A percentile compares a stretch with the other conserved stretches of the same genome.
Evolutionary conservation across 37 sponge, comb jelly and placozoan genomes (phyloP).

Genomic region (Ephydatia muelleri): DNA sequence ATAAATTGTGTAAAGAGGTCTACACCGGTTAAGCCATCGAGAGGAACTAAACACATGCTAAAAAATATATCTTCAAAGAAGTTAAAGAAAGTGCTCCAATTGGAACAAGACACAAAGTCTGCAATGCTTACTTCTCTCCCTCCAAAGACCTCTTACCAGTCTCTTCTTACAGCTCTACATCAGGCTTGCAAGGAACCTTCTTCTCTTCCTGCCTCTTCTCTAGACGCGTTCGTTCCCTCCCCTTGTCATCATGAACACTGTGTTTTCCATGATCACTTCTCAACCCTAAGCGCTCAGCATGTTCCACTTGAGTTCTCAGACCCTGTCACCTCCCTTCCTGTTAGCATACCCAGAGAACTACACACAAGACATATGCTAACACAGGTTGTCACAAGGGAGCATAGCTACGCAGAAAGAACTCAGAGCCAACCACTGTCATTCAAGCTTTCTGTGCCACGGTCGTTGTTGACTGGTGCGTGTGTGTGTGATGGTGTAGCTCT

Average conservation of each 20-base stretch:
- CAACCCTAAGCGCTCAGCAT: slow-evolving; percentile 17
- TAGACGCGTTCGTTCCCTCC: not conserved
- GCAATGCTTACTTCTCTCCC: slow-evolving; percentile 12
- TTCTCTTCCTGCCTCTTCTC: not conserved
- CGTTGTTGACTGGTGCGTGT: slow-evolving; percentile 21
- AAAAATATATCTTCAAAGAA: not conserved
- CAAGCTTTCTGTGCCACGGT: slow-evolving; percentile 40
- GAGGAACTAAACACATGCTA: not conserved
- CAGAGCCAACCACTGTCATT: not conserved
- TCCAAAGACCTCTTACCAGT: slow-evolving; percentile 17
- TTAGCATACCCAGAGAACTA: not conserved
- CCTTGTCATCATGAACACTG: slow-evolving; percentile 10
- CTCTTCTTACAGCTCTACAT: slow-evolving; percentile 5
- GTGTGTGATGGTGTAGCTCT: slow-evolving; percentile 12
- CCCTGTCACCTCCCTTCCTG: slow-evolving; percentile 11
- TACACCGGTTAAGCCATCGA: not conserved
- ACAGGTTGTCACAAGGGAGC: slow-evolving; percentile 1
- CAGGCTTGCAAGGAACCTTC: slow-evolving; percentile 2
- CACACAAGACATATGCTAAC: not conserved
- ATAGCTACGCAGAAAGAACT: slow-evolving; percentile 11
- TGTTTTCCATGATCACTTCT: slow-evolving; percentile 49
- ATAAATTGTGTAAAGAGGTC: not conserved
- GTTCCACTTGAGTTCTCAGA: slow-evolving; percentile 19
- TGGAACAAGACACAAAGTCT: not conserved
- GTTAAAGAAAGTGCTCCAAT: not conserved